Base-by-base conservation (phyloP, 2,113 vertebrate species). In the Pelmatolapia mariae region DNA sequence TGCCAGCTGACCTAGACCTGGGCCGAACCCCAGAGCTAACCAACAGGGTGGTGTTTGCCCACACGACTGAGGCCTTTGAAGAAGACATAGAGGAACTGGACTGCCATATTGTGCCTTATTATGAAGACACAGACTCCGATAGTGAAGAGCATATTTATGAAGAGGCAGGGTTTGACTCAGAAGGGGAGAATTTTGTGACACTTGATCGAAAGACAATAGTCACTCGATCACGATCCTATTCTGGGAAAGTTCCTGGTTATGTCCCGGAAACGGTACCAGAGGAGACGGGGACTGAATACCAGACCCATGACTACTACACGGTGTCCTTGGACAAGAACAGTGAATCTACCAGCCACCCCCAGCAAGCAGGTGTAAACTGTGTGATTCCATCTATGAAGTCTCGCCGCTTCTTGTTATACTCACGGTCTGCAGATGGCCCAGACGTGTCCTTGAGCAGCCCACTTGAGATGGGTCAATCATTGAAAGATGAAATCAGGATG, bases 241-340 rank as follows among this genome's bases (percentile, higher is more conserved):
- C 98, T 19, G 98, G 97, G 3, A 99, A 98, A 94, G 92, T 98
- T 90, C 95, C 97, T 1, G 97, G 98, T 81, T 98, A 95, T n/a
- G 98, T 99, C 47, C 98, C 99, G 47, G 98, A 99, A 95, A 99
- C 99, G 3, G 98, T 99, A 54, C 98, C 97, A 8, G 99, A 99
- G 94, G 99, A 99, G 94, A 96, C 95, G 1, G 97, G 97, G 31
- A 95, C 96, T 13, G 98, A 99, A 85, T 96, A 91, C 10, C 96
- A 97, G 86, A 91, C 88, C 73, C 94, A 95, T 22, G 94, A 95
- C 81, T 95, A 97, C 89, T 97, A 93, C 83, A 95, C 96, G 3
- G 96, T 97, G 87, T 81, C 93, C 52, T 93, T 96, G 57, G 95
- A 97, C 59, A 97, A 94, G 85, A 96, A 83, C 3, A 93, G 87